Percentiles rank a stretch among this genome's conserved stretches.
Evolutionary conservation across 2,113 vertebrate genomes (phyloP).

Genomic region (Formicarius rufipectus): DNA sequence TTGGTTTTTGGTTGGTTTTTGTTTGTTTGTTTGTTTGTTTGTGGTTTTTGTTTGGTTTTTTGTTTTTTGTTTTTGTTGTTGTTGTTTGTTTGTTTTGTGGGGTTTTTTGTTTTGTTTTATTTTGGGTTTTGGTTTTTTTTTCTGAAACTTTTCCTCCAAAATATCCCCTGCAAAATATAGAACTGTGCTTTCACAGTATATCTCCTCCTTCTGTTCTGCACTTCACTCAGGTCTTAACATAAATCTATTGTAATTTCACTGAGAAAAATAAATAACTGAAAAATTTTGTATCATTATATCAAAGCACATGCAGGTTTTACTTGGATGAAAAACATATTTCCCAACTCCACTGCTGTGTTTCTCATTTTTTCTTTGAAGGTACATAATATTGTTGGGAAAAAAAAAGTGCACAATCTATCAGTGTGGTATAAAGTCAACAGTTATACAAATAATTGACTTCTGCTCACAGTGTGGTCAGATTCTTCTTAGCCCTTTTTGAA

Average conservation of each 20-base stretch:
- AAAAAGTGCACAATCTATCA: background rate
- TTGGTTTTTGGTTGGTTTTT: too few relatives aligned
- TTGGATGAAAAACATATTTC: background rate
- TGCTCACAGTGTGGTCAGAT: background rate
- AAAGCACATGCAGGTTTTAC: background rate
- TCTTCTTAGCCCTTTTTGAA: background rate
- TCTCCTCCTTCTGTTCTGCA: background rate
- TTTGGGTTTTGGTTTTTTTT: too few relatives aligned
- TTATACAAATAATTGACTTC: background rate
- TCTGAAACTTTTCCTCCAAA: background rate
- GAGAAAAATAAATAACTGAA: background rate
- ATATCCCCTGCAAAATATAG: background rate
- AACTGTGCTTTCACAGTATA: background rate
- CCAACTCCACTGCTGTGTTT: background rate
- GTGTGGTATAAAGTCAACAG: background rate
- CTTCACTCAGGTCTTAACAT: background rate
- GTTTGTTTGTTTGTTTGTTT: too few relatives aligned
- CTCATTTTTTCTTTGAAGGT: background rate
- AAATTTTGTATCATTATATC: background rate
- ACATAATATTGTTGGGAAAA: background rate
- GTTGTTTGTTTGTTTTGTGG: too few relatives aligned
- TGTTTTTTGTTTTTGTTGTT: too few relatives aligned
- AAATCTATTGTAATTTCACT: background rate
- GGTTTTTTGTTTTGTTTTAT: too few relatives aligned
- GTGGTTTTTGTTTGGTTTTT: too few relatives aligned